Evolutionary conservation across 2,113 vertebrate species (phyloP).

Genomic region (Meleagris gallopavo): DNA sequence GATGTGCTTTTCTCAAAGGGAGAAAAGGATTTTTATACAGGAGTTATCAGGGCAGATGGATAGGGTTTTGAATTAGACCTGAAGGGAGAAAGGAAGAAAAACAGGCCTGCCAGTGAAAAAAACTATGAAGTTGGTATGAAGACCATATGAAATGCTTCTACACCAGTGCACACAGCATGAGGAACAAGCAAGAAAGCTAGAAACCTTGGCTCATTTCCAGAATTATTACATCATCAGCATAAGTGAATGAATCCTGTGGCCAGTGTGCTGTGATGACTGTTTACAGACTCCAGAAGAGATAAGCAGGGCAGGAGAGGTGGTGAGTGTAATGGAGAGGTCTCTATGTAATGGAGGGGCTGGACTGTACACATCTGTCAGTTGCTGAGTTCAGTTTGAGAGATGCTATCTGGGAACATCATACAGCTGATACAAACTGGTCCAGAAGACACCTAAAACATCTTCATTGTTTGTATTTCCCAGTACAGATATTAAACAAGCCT

Average conservation of each 20-base stretch:
- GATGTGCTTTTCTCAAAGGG: neutral
- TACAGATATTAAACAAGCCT: neutral
- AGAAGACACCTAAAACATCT: neutral
- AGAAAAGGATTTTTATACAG: neutral
- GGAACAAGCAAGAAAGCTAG: neutral
- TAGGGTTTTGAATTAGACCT: neutral
- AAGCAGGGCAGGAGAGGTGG: neutral
- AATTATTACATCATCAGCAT: neutral
- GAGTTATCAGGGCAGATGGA: neutral
- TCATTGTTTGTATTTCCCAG: neutral
- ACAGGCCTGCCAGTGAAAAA: neutral
- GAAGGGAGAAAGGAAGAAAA: neutral
- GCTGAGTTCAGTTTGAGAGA: neutral
- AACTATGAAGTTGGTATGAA: neutral
- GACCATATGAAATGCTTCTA: neutral
- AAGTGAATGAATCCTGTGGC: neutral
- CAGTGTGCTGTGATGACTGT: no score
- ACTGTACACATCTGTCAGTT: neutral
- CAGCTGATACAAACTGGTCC: neutral
- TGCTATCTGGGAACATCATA: neutral
- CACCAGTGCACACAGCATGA: neutral
- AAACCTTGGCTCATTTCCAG: neutral
- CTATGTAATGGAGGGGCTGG: no score
- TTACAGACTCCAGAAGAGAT: neutral
- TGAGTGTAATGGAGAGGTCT: no score